These are phyloP conservation scores for Fabriciana adippe DNA, from an alignment of 2,888 invertebrate genomes.

Conservation along the genomic window DNA sequence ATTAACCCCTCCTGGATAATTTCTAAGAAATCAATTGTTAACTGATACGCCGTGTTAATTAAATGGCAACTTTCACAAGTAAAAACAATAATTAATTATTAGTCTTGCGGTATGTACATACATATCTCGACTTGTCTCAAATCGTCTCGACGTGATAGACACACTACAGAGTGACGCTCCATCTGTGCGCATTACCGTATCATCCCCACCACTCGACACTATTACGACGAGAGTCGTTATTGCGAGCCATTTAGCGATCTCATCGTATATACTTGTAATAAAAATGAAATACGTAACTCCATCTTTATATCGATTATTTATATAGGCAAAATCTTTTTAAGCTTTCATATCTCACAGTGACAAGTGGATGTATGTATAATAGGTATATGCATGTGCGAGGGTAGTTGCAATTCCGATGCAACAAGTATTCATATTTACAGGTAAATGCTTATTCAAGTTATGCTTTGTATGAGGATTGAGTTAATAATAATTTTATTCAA, in stretches of 20 bases:
- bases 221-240: constrained; percentile 34
- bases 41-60: too few relatives aligned
- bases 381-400: not conserved
- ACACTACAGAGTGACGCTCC: constrained; percentile 21
- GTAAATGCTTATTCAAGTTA: too few relatives aligned
- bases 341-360: not conserved
- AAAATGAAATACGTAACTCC: not conserved
- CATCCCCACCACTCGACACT: constrained; percentile 32
- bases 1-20: too few relatives aligned
- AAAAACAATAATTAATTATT: constrained; percentile 1
- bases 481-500: too few relatives aligned
- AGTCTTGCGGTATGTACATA: not conserved
- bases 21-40: too few relatives aligned
- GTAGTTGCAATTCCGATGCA: too few relatives aligned
- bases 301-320: not conserved
- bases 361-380: not conserved
- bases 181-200: constrained; percentile 28
- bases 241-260: constrained; percentile 35
- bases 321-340: not conserved
- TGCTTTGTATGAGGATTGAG: too few relatives aligned
- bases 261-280: constrained; percentile 23
- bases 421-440: too few relatives aligned
- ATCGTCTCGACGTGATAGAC: constrained; percentile 2
- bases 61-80: not conserved
- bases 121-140: not conserved